Evolutionary conservation across 2,113 vertebrate species (phyloP), one percentile per base, ranked within the genome.

Genomic region (Onychostoma macrolepis): DNA sequence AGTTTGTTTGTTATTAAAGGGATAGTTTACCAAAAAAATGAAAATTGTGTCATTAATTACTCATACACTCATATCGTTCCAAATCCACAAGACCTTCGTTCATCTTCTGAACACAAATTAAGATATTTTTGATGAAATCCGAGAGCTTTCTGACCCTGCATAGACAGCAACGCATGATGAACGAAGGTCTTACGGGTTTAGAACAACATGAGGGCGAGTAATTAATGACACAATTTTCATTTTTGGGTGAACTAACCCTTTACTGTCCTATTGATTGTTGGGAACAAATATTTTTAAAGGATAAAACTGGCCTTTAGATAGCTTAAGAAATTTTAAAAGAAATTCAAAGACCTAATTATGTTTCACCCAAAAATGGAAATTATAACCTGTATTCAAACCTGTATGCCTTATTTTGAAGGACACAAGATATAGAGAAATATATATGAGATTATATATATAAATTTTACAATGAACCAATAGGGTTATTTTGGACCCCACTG

Each of bases 261-360:
- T 33, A 80, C 61, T 53, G 19, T 21, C 50, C 50, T 12, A 4
- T 19, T 21, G 33, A 4, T 53, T 78, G 19, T 78, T 33, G 21
- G 28, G 17, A 17, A 56, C 26, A 79, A 15, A 24, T 71, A 83
- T 50, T 83, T 83, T 83, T 71, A 56, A 3, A 83, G 50, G 24
- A 65, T 28, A 71, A 19, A 41, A 21, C 33, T 24, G 15, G 5
- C 24, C n/a, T 83, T 48, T 21, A 28, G n/a, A n/a, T n/a, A 74
- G 21, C 11, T 41, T 6, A 10, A 61, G 21, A 61, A 33, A 78
- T 53, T 8, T 45, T 2, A 53, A 33, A 28, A 30, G 6, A 77
- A 56, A 56, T 56, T 58, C 19, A 2, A 24, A 38, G 21, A 38
- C 9, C 17, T 26, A 24, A 80, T 36, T 15, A 6, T 69, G 19